These are phyloP conservation scores for Lampropteryx suffumata DNA, from an alignment of 2,888 invertebrate genomes.

Conservation along the genomic window DNA sequence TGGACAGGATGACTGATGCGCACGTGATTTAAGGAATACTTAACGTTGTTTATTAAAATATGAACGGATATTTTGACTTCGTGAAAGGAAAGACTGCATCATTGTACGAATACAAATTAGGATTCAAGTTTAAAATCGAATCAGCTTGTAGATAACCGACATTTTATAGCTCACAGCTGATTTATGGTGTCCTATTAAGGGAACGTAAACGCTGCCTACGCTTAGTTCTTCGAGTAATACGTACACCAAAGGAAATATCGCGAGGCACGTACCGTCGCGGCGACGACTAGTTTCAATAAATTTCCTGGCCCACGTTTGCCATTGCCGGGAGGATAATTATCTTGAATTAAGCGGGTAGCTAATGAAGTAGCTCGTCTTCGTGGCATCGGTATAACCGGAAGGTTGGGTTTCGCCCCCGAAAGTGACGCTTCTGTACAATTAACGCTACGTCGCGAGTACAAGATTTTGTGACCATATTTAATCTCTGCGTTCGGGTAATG, in stretches of 20 bases:
- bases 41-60: constrained; percentile 71
- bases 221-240: constrained; percentile 48
- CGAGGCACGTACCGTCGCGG: constrained; percentile 42
- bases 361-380: constrained; percentile 65
- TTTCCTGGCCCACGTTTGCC: constrained; percentile 63
- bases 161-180: constrained; percentile 56
- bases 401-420: constrained; percentile 71
- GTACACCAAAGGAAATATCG: constrained; percentile 46
- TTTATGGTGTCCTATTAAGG: constrained; percentile 57
- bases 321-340: constrained; percentile 72
- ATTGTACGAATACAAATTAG: constrained; percentile 70
- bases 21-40: constrained; percentile 69
- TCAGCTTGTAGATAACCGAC: constrained; percentile 59
- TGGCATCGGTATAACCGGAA: constrained; percentile 60
- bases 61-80: constrained; percentile 73
- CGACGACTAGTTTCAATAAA: constrained; percentile 58
- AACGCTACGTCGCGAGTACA: constrained; percentile 59
- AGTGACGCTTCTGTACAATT: constrained; percentile 56
- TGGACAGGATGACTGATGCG: constrained; percentile 71
- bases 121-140: constrained; percentile 62
- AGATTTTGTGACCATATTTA: constrained; percentile 59
- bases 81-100: constrained; percentile 70
- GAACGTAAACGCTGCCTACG: constrained; percentile 56
- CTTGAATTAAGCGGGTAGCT: constrained; percentile 75
- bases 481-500: constrained; percentile 51